Percentiles rank a stretch among this genome's conserved stretches.
Conservation (phyloP, 2,888 invertebrate genomes). For the Sphaerophoria rueppellii region DNA sequence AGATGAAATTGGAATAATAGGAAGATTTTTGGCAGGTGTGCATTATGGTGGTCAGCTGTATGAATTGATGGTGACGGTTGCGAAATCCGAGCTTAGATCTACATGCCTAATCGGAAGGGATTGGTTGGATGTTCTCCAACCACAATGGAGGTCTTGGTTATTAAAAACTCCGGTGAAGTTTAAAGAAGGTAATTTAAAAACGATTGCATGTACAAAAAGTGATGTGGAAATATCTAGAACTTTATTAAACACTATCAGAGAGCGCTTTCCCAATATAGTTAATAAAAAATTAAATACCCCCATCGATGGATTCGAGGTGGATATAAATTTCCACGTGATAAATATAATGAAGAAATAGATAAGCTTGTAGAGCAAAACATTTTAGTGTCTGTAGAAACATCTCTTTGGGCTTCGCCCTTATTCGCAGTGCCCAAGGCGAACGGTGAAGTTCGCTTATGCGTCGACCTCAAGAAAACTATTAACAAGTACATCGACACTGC, state of each 20-base stretch:
- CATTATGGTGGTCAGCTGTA: background rate
- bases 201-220: slow-evolving; percentile 5
- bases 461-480: too few species aligned
- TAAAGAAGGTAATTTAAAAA: slow-evolving; percentile 1
- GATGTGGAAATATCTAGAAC: background rate
- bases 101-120: too few species aligned
- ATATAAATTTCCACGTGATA: slow-evolving; percentile 49
- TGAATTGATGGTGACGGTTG: background rate
- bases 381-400: slow-evolving; percentile 44
- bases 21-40: slow-evolving; percentile 15
- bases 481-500: slow-evolving; percentile 35
- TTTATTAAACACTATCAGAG: slow-evolving; percentile 8
- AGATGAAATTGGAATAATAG: background rate
- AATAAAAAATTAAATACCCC: slow-evolving; percentile 22
- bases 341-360: slow-evolving; percentile 50
- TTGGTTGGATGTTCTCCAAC: background rate
- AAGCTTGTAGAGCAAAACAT: slow-evolving; percentile 51
- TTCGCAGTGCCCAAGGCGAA: slow-evolving; percentile 65
- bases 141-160: background rate
- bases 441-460: slow-evolving; percentile 38
- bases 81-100: background rate
- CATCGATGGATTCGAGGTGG: slow-evolving; percentile 46
- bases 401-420: slow-evolving; percentile 65
- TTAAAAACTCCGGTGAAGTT: background rate
- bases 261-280: background rate